Evolutionary conservation across 2,888 invertebrate species (phyloP).

Genomic region (Himalopsyche japonica): DNA sequence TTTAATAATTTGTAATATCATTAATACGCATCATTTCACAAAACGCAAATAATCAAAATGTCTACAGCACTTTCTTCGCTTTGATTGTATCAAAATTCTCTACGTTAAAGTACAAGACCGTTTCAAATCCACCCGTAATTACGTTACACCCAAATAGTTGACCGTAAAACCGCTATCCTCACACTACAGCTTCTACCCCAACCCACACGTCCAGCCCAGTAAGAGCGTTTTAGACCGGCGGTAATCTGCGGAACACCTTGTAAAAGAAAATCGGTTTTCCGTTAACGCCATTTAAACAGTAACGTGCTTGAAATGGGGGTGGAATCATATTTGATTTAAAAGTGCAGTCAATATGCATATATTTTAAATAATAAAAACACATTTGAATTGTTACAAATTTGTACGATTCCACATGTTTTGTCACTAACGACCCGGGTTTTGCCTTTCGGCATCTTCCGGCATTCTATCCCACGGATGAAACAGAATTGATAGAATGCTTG

Average conservation of each 20-base stretch:
- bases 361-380: too few relatives aligned
- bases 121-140: constrained; percentile 20
- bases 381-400: too few relatives aligned
- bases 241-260: constrained; percentile 35
- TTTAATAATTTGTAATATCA: too few relatives aligned
- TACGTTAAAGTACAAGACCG: neutral
- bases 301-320: neutral
- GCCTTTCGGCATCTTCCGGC: too few relatives aligned
- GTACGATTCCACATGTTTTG: too few relatives aligned
- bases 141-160: constrained; percentile 9
- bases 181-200: neutral
- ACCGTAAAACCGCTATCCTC: neutral
- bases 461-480: too few relatives aligned
- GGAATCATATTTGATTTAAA: neutral
- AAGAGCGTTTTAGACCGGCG: neutral
- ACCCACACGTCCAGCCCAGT: neutral
- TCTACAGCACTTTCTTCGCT: neutral
- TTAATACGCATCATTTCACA: too few relatives aligned
- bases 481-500: too few relatives aligned
- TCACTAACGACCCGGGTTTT: too few relatives aligned
- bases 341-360: neutral
- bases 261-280: constrained; percentile 37
- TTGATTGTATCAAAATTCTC: neutral
- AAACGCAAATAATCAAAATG: neutral
- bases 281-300: constrained; percentile 13